These are phyloP conservation scores for Bombylius discolor DNA, from an alignment of 2,888 invertebrate genomes.

Conservation along the genomic window DNA sequence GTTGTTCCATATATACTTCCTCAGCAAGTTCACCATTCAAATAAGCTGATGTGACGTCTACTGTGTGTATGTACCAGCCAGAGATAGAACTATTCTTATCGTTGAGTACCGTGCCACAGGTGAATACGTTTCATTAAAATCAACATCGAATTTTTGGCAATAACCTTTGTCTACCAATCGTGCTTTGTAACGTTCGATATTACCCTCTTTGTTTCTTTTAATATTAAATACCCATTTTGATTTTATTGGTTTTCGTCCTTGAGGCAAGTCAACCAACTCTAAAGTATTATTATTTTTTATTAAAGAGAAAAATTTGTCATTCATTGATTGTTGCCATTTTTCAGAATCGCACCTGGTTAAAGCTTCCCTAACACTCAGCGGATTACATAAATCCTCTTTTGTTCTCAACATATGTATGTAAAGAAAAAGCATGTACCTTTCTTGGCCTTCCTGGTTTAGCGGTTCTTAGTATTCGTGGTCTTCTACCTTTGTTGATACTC, in stretches of 20 bases:
- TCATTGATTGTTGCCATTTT: neutral
- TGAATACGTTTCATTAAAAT: no score
- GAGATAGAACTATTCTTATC: no score
- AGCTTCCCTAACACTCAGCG: neutral
- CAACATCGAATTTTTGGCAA: no score
- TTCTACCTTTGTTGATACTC: no score
- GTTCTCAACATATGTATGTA: no score
- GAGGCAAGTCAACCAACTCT: neutral
- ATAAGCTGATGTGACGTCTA: slow-evolving; percentile 17
- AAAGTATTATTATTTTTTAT: neutral
- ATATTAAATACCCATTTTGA: slow-evolving; percentile 1
- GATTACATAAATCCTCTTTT: neutral
- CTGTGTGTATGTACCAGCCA: no score
- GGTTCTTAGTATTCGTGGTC: no score
- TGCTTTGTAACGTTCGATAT: neutral
- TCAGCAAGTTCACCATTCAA: slow-evolving; percentile 15
- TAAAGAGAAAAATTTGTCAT: neutral
- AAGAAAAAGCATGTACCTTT: no score
- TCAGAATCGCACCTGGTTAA: neutral
- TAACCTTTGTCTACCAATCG: neutral
- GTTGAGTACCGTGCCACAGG: no score
- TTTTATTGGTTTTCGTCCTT: neutral
- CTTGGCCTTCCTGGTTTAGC: no score
- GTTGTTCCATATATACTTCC: slow-evolving; percentile 14
- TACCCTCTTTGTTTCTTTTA: neutral